Conservation (phyloP, 1,140 invertebrate genomes). For the Phocides pigmalion region DNA sequence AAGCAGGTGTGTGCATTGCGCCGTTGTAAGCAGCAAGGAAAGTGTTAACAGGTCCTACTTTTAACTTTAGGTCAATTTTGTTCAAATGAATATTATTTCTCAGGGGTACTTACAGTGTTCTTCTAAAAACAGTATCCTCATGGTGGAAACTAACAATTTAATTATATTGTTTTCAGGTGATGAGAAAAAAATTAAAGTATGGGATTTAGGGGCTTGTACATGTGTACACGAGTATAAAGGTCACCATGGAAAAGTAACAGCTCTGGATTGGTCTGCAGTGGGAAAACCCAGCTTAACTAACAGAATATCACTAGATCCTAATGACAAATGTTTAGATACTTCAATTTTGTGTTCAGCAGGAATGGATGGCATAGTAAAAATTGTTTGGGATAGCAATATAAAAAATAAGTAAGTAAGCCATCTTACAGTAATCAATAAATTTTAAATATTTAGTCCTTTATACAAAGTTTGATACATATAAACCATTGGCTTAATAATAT, state of each 20-base stretch:
- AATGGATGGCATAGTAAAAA: conserved; percentile 78
- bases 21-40: too few relatives aligned
- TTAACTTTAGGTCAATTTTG: too few relatives aligned
- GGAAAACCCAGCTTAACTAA: conserved; percentile 72
- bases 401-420: conserved; percentile 81
- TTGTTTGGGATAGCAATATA: conserved; percentile 70
- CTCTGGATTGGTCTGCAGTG: conserved; percentile 85
- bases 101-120: neutral
- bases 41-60: too few relatives aligned
- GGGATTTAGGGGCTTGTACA: conserved; percentile 84
- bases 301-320: conserved; percentile 81
- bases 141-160: too few relatives aligned
- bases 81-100: too few relatives aligned
- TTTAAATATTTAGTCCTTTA: too few relatives aligned
- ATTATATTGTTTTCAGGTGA: conserved; percentile 66
- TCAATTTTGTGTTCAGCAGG: conserved; percentile 76
- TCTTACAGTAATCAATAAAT: too few relatives aligned
- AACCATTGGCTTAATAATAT: neutral
- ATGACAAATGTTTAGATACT: conserved; percentile 56
- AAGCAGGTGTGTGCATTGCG: too few relatives aligned
- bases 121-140: too few relatives aligned
- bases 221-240: conserved; percentile 89
- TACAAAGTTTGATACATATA: too few relatives aligned
- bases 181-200: conserved; percentile 85
- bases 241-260: conserved; percentile 90